Evolutionary conservation across 1,140 invertebrate genomes (phyloP).

Genomic region (Heliothis virescens): DNA sequence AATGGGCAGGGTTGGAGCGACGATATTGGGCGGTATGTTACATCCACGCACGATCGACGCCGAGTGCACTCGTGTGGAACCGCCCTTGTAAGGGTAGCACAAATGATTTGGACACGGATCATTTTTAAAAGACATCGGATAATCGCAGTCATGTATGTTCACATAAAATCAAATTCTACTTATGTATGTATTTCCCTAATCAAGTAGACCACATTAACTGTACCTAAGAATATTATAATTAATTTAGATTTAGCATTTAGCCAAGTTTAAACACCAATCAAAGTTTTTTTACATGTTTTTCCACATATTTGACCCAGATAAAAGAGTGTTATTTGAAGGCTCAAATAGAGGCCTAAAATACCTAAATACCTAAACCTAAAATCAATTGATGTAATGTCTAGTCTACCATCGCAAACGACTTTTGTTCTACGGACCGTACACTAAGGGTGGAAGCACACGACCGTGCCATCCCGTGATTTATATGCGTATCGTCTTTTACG

Average conservation of each 20-base stretch:
- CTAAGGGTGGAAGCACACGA: slow-evolving; percentile 67
- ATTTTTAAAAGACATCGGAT: slow-evolving; percentile 12
- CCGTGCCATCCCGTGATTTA: slow-evolving; percentile 76
- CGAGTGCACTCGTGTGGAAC: slow-evolving; percentile 63
- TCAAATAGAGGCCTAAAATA: too few relatives aligned
- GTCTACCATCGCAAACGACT: neutral
- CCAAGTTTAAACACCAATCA: too few relatives aligned
- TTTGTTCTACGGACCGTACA: slow-evolving; percentile 54
- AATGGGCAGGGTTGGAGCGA: slow-evolving; percentile 49
- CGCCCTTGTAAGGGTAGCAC: slow-evolving; percentile 35
- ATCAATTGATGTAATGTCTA: neutral
- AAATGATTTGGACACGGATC: slow-evolving; percentile 42
- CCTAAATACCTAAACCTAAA: too few relatives aligned
- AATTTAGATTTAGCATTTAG: too few relatives aligned
- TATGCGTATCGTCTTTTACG: slow-evolving; percentile 67
- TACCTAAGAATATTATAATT: too few relatives aligned
- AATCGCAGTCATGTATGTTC: neutral
- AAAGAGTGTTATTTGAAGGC: too few relatives aligned
- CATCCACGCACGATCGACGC: slow-evolving; percentile 67
- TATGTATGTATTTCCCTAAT: too few relatives aligned
- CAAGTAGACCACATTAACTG: too few relatives aligned
- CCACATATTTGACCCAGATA: too few relatives aligned
- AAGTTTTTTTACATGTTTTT: too few relatives aligned
- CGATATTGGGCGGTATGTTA: slow-evolving; percentile 77
- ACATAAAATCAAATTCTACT: too few relatives aligned